Evolutionary conservation across 2,888 invertebrate species (phyloP).

Genomic region (Habrosyne pyritoides): DNA sequence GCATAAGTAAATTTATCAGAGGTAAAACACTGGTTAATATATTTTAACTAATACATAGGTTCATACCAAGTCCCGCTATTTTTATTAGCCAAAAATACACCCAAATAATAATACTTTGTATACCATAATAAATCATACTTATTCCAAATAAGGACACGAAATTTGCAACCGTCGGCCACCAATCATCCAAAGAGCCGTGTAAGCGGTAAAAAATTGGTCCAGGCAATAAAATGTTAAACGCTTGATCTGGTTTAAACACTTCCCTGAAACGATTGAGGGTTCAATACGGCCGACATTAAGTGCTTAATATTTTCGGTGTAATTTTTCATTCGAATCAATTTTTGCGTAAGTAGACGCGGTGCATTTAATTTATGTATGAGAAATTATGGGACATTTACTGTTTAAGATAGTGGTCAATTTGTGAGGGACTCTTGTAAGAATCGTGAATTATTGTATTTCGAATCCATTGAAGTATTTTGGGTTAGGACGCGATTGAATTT

Average conservation of each 20-base stretch:
- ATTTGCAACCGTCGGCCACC: constrained; percentile 34
- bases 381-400: constrained; percentile 4
- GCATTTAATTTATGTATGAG: constrained; percentile 7
- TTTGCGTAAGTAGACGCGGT: constrained; percentile 3
- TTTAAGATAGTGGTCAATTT: not conserved
- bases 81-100: constrained; percentile 13
- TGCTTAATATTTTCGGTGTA: constrained; percentile 32
- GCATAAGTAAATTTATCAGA: too few relatives aligned
- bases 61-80: constrained; percentile 6
- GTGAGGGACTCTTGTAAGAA: not conserved
- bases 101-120: constrained; percentile 8
- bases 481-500: too few relatives aligned
- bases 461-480: not conserved
- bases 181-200: constrained; percentile 33
- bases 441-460: not conserved
- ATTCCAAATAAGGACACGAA: constrained; percentile 21
- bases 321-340: constrained; percentile 22
- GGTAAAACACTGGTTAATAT: too few relatives aligned
- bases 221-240: constrained; percentile 53
- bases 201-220: constrained; percentile 46
- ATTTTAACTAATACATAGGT: too few relatives aligned
- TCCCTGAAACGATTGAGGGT: constrained; percentile 51
- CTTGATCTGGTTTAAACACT: constrained; percentile 56
- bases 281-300: constrained; percentile 29
- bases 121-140: constrained; percentile 18